phyloP scores from a whole-genome alignment of 2,113 vertebrate genomes.

The Numenius arquata region DNA sequence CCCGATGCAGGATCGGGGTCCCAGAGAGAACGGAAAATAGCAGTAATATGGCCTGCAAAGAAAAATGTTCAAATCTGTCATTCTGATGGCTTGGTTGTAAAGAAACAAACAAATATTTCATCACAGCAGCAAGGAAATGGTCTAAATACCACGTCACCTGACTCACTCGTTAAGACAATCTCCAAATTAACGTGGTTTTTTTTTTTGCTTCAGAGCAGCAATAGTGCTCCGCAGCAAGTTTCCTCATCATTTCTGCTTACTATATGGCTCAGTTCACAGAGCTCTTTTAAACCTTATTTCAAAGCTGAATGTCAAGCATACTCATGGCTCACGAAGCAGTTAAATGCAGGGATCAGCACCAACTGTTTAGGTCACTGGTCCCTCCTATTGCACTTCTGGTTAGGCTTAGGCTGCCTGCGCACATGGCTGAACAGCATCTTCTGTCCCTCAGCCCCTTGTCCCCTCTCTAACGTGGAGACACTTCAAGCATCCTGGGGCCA shows the following conservation, averaged over 20 bases:
- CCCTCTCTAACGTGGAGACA: not conserved
- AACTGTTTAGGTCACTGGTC: not conserved
- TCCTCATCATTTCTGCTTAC: not conserved
- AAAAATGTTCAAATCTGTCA: not conserved
- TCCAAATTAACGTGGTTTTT: not conserved
- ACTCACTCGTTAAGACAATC: not conserved
- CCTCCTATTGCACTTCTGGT: not conserved
- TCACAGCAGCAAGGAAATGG: not conserved
- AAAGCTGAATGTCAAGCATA: not conserved
- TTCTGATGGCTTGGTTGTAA: not conserved
- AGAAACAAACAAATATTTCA: not conserved
- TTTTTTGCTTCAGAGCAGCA: not conserved
- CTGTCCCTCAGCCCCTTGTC: not conserved
- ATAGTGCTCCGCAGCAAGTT: not conserved
- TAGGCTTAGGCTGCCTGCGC: not conserved
- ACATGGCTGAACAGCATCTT: not conserved
- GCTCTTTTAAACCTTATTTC: not conserved
- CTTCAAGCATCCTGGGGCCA: not conserved
- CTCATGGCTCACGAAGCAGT: not conserved
- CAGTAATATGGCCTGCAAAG: constrained; percentile 69
- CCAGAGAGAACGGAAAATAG: constrained; percentile 88
- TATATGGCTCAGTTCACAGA: not conserved
- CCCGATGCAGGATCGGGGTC: constrained; percentile 87
- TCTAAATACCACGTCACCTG: not conserved
- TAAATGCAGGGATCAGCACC: not conserved